Evolutionary conservation across 2,888 invertebrate species (phyloP).

Genomic region (Apamea epomidion): DNA sequence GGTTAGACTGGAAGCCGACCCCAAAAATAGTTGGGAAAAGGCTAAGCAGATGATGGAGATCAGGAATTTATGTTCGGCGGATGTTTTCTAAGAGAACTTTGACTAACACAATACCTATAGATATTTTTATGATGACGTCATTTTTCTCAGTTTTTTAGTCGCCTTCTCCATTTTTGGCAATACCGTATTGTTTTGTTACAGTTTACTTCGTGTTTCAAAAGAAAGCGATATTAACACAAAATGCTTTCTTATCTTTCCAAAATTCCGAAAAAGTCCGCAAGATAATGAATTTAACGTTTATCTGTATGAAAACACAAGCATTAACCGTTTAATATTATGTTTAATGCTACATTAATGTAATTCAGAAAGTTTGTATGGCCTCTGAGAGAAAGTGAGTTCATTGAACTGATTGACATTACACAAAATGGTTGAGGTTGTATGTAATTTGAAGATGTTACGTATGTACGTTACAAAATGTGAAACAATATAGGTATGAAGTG

Average conservation of each 20-base stretch:
- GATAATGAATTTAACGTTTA: slow-evolving; percentile 27
- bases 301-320: slow-evolving; percentile 47
- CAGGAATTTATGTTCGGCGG: background rate
- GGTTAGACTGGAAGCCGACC: background rate
- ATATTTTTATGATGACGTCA: background rate
- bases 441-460: slow-evolving; percentile 47
- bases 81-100: background rate
- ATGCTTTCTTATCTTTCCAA: slow-evolving; percentile 2
- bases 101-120: background rate
- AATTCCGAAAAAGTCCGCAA: slow-evolving; percentile 1
- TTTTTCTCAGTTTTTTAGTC: background rate
- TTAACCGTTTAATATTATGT: slow-evolving; percentile 44
- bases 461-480: slow-evolving; percentile 30
- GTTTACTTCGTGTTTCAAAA: background rate
- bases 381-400: slow-evolving; percentile 65
- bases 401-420: slow-evolving; percentile 64
- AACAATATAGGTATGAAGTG: slow-evolving; percentile 17
- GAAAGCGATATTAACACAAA: slow-evolving; percentile 25
- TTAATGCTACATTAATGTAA: slow-evolving; percentile 57
- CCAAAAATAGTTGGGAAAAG: background rate
- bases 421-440: slow-evolving; percentile 51
- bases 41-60: background rate
- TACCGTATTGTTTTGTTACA: background rate
- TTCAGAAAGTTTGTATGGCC: slow-evolving; percentile 62
- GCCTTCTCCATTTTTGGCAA: background rate